Conservation (phyloP, 2,113 vertebrate genomes). For the Heterotilapia buettikoferi region DNA sequence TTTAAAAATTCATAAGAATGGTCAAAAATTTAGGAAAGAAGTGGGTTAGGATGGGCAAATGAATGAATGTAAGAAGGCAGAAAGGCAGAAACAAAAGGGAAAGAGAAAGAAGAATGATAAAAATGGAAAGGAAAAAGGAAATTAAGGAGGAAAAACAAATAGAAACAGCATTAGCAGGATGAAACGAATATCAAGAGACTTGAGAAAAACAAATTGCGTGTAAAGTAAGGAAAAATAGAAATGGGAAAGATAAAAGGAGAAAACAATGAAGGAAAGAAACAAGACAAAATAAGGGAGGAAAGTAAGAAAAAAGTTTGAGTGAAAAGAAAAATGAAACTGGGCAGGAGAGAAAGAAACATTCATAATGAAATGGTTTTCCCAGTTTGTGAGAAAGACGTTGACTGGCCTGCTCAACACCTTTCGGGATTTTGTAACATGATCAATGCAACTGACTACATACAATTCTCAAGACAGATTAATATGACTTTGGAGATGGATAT, state of each 20-base stretch:
- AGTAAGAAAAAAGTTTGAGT: not conserved
- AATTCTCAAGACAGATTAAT: not conserved
- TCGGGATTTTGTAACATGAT: not conserved
- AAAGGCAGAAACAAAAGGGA: not conserved
- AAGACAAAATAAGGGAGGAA: not conserved
- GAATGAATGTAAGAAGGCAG: not conserved
- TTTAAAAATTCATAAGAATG: not conserved
- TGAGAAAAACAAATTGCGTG: not conserved
- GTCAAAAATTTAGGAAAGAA: fast-evolving
- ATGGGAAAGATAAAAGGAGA: not conserved
- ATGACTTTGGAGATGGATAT: not conserved
- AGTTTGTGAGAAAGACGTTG: not conserved
- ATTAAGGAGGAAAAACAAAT: not conserved
- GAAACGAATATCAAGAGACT: not conserved
- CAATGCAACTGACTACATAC: not conserved
- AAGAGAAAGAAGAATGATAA: fast-evolving
- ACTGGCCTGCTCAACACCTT: not conserved
- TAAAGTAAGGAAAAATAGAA: not conserved
- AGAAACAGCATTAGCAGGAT: not conserved
- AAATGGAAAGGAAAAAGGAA: not conserved
- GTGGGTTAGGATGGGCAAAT: fast-evolving
- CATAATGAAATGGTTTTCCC: not conserved
- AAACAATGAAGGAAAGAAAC: not conserved
- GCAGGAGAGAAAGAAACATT: not conserved
- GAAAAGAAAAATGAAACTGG: not conserved